These are phyloP conservation scores for Mylabris phalerata DNA, from an alignment of 1,140 invertebrate species.

Conservation along the genomic window DNA sequence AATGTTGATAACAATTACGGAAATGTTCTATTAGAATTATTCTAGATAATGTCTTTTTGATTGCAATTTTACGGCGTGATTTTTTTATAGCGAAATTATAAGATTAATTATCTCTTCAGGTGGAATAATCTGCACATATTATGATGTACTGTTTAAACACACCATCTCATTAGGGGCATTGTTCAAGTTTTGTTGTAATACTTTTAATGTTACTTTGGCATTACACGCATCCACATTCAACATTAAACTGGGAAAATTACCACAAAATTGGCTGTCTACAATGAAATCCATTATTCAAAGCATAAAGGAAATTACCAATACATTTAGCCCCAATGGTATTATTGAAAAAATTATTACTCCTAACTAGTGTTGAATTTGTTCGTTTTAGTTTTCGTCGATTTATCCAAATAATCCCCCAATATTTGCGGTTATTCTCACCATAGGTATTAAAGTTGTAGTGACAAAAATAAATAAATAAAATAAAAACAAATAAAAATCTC, in stretches of 20 bases:
- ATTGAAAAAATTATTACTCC: not conserved
- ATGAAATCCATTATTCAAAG: constrained; percentile 4
- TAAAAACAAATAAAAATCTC: no score
- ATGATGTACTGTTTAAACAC: constrained; percentile 3
- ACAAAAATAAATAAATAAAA: no score
- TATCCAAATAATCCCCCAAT: not conserved
- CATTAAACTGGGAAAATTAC: constrained; percentile 31
- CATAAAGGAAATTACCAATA: not conserved
- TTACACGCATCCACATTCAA: constrained; percentile 33
- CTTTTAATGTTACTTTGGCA: constrained; percentile 32
- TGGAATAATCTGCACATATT: constrained; percentile 29
- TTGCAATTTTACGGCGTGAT: not conserved
- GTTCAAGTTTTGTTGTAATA: no score
- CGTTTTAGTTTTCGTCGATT: constrained; percentile 23
- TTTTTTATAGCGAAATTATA: constrained; percentile 24
- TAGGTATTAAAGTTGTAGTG: no score
- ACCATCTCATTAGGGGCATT: no score
- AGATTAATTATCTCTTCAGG: constrained; percentile 29
- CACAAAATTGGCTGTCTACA: constrained; percentile 24
- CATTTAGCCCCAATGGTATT: not conserved
- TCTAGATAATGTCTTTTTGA: not conserved
- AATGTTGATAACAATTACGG: not conserved
- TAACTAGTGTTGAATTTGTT: not conserved
- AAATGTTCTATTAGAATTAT: no score
- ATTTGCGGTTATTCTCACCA: not conserved